Base-by-base conservation (phyloP, 2,797 vertebrate species). In the Alosa sapidissima region DNA sequence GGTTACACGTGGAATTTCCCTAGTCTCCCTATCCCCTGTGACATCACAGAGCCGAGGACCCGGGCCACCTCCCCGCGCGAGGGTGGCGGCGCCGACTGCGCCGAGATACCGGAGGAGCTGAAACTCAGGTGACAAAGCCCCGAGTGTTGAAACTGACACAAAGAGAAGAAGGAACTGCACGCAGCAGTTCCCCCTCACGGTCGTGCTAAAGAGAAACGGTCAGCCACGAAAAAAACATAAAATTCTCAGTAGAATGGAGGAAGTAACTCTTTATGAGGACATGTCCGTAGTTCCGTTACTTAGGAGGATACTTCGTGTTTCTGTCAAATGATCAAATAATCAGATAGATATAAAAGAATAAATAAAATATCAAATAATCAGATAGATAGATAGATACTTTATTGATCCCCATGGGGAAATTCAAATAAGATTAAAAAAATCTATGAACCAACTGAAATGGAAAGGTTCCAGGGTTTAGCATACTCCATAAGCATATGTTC, bases 1-100 rank as follows among this genome's bases (percentile, higher is more conserved):
- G 28, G 81, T 82, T 85, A 65, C 55, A 52, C 81, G 24, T 65
- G 81, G 94, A 95, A 94, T 94, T 94, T 93, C 94, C 93, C 93
- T 87, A 2, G 54, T 89, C 68, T 75, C 11, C 68, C 68, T 5
- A 36, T 75, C 68, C 68, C 36, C 89, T 92, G 86, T 94, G 92
- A 92, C 82, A 84, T 90, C 84, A 88, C 90, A 81, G 36, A 58
- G 85, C 41, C 84, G 41, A 85, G 47, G 4, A 45, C 87, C 87
- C 21, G 47, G 84, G 84, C 81, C 84, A 84, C 85, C 88, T 81
- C 85, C 88, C 78, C 87, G 52, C 13, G 41, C 41, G 1, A 1
- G 3, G 41, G 41, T 41, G 41, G 41, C 2, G 1, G 41, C 4
- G 41, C 0, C 41, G 41, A 0, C 13, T 75, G 13, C 6, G 36